These are phyloP conservation scores for Cassiopea xamachana DNA, from an alignment of 30 jellyfish, hydroid and myxozoan species.

Conservation along the genomic window DNA sequence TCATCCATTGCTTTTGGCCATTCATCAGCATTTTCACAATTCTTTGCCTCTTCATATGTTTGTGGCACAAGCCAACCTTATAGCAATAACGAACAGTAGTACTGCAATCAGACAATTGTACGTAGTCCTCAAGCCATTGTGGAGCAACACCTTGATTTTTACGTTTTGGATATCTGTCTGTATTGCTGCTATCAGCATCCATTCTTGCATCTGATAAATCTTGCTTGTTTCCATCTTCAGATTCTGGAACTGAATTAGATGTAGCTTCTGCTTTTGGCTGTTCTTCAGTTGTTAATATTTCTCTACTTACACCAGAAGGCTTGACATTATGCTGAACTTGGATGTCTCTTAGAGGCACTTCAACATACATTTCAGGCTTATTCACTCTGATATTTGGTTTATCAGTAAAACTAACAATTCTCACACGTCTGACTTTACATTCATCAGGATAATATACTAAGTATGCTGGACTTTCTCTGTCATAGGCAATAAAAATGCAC, in stretches of 20 bases:
- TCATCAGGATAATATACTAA: constrained; percentile 48
- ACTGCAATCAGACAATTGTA: constrained; percentile 5
- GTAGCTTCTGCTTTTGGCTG: not conserved
- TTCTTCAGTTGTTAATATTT: not conserved
- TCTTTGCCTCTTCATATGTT: constrained; percentile 59
- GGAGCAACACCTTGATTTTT: constrained; percentile 5
- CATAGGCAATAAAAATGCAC: constrained; percentile 69
- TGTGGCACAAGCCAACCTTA: constrained; percentile 36
- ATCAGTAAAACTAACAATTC: constrained; percentile 40
- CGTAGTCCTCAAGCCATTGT: constrained; percentile 18
- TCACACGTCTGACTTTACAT: constrained; percentile 33
- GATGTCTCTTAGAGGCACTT: not conserved
- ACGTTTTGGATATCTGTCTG: not conserved
- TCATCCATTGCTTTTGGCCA: constrained; percentile 80
- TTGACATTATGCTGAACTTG: not conserved
- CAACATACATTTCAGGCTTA: not conserved
- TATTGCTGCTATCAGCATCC: not conserved
- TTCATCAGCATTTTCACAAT: constrained; percentile 33
- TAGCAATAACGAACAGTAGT: not conserved
- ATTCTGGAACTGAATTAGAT: not conserved
- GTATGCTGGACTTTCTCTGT: constrained; percentile 73
- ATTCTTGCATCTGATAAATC: not conserved
- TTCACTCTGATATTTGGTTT: not conserved
- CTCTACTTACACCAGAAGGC: not conserved
- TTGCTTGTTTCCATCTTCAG: not conserved